Percentiles rank a stretch among this genome's conserved stretches.
phyloP scores from a whole-genome alignment of 2,113 vertebrate species.

The Otocyon megalotis region DNA sequence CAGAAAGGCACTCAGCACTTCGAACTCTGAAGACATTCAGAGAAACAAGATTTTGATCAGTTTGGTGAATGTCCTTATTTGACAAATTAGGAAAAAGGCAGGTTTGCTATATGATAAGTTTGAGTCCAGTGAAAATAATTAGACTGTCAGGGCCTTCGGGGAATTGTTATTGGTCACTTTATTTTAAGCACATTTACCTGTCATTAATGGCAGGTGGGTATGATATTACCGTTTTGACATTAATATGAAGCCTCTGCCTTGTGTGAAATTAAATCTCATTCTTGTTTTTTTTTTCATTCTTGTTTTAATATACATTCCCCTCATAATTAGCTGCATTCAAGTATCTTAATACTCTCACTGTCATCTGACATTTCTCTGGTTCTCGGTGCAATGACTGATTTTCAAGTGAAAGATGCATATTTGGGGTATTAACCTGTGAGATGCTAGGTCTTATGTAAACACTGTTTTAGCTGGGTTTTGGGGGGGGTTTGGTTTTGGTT shows the following conservation, averaged over 20 bases:
- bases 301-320: conserved; percentile 4
- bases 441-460: not conserved
- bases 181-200: not conserved
- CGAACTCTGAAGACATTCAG: not conserved
- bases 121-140: not conserved
- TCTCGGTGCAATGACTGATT: not conserved
- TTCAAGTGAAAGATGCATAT: not conserved
- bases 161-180: not conserved
- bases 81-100: not conserved
- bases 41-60: conserved; percentile 22
- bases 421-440: not conserved
- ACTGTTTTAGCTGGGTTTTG: not conserved
- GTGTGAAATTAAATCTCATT: not conserved
- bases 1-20: not conserved
- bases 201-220: not conserved
- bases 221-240: not conserved
- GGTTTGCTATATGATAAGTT: not conserved
- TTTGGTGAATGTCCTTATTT: not conserved
- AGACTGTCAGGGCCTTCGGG: not conserved
- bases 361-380: not conserved
- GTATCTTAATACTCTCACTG: not conserved
- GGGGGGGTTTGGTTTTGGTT: not conserved
- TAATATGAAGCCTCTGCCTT: not conserved
- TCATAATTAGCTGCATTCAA: not conserved
- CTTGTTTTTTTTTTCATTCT: conserved; percentile 48